Evolutionary conservation across 2,888 invertebrate species (phyloP).

Genomic region (Dicranocentrus wangi): DNA sequence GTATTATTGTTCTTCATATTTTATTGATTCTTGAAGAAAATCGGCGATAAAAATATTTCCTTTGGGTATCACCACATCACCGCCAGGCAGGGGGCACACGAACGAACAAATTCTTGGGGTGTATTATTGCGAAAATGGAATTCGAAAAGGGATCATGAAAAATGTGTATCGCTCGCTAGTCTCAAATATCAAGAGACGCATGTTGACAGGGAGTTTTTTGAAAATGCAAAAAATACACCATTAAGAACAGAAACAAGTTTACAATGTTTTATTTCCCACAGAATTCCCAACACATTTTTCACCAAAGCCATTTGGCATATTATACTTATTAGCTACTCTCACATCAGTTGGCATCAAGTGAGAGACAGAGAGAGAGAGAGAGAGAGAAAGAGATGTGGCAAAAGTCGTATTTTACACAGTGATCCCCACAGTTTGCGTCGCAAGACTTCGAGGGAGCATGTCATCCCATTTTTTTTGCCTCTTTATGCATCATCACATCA

Average conservation of each 20-base stretch:
- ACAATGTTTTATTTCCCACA: slow-evolving; percentile 31
- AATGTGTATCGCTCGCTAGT: no score
- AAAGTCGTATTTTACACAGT: neutral
- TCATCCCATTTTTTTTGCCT: slow-evolving; percentile 20
- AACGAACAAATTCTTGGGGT: neutral
- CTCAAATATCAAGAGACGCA: no score
- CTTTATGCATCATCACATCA: slow-evolving; percentile 1
- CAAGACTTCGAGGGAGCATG: slow-evolving; percentile 4
- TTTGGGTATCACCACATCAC: neutral
- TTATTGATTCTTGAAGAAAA: slow-evolving; percentile 24
- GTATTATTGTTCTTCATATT: slow-evolving; percentile 13
- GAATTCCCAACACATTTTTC: slow-evolving; percentile 18
- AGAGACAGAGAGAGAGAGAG: no score
- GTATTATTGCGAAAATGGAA: neutral
- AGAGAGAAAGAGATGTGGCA: neutral
- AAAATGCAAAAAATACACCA: neutral
- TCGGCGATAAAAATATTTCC: neutral
- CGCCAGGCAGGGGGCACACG: slow-evolving; percentile 8
- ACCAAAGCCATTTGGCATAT: neutral
- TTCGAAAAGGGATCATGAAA: no score
- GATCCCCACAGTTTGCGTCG: neutral
- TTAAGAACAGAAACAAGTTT: slow-evolving; percentile 31
- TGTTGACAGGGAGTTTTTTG: neutral
- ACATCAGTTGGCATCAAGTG: no score
- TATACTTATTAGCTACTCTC: neutral